Base-by-base conservation (phyloP, 2,113 vertebrate species). In the Alligator sinensis region DNA sequence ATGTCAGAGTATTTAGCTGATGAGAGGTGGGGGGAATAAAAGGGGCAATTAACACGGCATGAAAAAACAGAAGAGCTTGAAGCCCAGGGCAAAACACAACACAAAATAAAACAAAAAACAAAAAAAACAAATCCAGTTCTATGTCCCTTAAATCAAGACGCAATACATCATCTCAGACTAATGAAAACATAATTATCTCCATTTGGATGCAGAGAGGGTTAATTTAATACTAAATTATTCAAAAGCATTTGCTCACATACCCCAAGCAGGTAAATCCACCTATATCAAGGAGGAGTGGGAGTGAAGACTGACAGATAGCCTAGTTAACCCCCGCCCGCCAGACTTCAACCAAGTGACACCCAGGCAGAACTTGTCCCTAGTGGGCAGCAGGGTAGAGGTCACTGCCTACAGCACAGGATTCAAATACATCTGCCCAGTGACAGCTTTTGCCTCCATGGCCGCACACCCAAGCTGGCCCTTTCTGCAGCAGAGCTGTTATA, bases 121-220 rank as follows among this genome's bases (percentile, higher is more conserved):
- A 47, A 60, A 18, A 85, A 59, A 30, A 27, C 16, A 74, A 61
- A 38, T 19, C 68, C 61, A 28, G 19, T 57, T 24, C 68, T 34
- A 21, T 62, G 55, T 24, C 77, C 62, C 80, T 21, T 62, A 82
- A 83, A 30, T 70, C 82, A 78, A 96, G 86, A 92, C 95, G 75
- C 92, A 88, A 96, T 78, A 21, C 92, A 55, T 96, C 90, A 95
- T 89, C 97, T 93, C 93, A 95, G 96, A 88, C 95, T 96, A 91
- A 96, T 94, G 95, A 96, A 97, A 98, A 96, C 96, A 74, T 61
- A 91, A 97, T 96, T 84, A 96, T 47, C 82, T 86, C 92, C 74
- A 19, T 95, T 96, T 89, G 96, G 96, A 93, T 95, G 92, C 89
- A 86, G 94, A 96, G 82, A 96, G 94, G 95, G 83, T 92, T 97